Percentiles rank a stretch among this genome's conserved stretches.
phyloP scores from a whole-genome alignment of 1,140 invertebrate genomes.

The Tribolium madens region DNA sequence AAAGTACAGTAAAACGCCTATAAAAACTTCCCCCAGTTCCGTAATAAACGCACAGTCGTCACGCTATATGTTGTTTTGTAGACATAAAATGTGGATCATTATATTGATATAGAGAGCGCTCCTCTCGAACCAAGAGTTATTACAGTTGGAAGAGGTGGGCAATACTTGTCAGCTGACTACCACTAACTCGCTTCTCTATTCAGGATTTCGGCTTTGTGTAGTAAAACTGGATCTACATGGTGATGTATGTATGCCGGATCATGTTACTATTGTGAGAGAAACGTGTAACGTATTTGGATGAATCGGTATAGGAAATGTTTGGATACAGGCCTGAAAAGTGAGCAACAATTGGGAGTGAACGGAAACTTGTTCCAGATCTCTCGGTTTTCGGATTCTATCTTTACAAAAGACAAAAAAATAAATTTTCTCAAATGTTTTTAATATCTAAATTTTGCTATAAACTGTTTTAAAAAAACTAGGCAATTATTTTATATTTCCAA shows the following conservation, averaged over 20 bases:
- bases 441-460: too few relatives aligned
- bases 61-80: background rate
- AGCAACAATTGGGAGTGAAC: too few relatives aligned
- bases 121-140: background rate
- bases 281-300: constrained; percentile 18
- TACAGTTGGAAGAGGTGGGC: background rate
- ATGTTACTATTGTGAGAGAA: background rate
- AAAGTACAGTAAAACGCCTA: constrained; percentile 12
- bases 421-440: too few relatives aligned
- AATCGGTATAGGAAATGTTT: background rate
- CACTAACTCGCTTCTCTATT: background rate
- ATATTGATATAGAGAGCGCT: background rate
- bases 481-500: too few relatives aligned
- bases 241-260: constrained; percentile 17
- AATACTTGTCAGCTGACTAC: background rate
- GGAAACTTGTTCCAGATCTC: too few relatives aligned
- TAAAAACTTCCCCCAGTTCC: constrained; percentile 7
- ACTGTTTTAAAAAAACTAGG: too few relatives aligned
- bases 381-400: too few relatives aligned
- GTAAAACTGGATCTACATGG: constrained; percentile 16
- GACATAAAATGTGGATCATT: constrained; percentile 11
- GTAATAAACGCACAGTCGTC: constrained; percentile 16
- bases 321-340: background rate
- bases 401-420: too few relatives aligned
- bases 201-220: constrained; percentile 2